phyloP scores from a whole-genome alignment of 2,113 vertebrate species.

The Odontesthes bonariensis region DNA sequence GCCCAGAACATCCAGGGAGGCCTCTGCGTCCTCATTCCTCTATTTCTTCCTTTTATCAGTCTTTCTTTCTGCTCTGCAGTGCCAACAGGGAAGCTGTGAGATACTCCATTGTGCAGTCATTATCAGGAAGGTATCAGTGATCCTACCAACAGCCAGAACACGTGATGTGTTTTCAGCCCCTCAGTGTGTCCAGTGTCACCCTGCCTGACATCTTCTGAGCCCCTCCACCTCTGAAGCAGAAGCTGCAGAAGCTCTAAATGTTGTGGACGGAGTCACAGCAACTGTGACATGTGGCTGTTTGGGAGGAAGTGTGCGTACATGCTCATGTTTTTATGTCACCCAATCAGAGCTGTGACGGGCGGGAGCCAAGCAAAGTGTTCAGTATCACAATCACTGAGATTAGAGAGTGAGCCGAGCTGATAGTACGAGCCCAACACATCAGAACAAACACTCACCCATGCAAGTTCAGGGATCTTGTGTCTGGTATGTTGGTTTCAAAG shows the following conservation, averaged over 20 bases:
- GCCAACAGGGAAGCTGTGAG: slow-evolving; percentile 16
- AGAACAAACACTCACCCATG: background rate
- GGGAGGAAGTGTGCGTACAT: background rate
- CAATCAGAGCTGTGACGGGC: slow-evolving; percentile 43
- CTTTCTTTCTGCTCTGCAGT: slow-evolving; percentile 7
- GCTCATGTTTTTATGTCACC: slow-evolving; percentile 9
- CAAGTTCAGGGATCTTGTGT: background rate
- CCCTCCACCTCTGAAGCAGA: too few relatives aligned
- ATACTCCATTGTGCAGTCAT: background rate
- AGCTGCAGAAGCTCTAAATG: too few relatives aligned
- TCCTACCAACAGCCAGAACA: background rate
- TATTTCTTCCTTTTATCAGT: slow-evolving; percentile 48
- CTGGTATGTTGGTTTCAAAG: too few relatives aligned
- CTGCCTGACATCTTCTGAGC: background rate
- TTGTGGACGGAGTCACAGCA: background rate
- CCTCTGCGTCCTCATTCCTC: background rate
- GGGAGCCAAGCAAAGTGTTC: slow-evolving; percentile 45
- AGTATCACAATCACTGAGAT: slow-evolving; percentile 47
- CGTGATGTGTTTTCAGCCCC: background rate
- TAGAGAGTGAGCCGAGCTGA: slow-evolving; percentile 27
- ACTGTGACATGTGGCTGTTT: background rate
- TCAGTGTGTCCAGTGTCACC: background rate
- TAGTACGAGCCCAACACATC: slow-evolving; percentile 8
- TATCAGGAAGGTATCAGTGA: slow-evolving; percentile 29
- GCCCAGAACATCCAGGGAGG: background rate